Evolutionary conservation across 2,797 vertebrate genomes (phyloP).

Genomic region (Acanthopagrus latus): DNA sequence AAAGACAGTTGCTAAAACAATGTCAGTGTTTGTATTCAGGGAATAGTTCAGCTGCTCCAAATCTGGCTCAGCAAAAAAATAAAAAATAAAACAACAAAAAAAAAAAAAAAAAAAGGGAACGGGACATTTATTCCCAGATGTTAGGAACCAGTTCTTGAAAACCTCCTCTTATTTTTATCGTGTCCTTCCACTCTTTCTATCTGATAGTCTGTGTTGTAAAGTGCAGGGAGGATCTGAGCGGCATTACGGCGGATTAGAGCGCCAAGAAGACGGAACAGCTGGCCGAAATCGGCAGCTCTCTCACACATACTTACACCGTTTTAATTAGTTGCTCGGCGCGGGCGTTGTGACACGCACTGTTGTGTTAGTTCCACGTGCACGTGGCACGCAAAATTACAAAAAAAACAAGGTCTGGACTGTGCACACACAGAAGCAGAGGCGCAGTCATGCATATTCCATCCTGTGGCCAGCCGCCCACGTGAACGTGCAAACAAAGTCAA

Average conservation of each 20-base stretch:
- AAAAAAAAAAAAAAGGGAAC: constrained; percentile 6
- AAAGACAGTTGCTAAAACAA: constrained; percentile 42
- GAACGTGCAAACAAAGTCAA: constrained; percentile 49
- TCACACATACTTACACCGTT: constrained; percentile 64
- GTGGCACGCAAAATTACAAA: background rate
- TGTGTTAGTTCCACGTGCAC: constrained; percentile 11
- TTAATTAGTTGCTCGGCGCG: constrained; percentile 66
- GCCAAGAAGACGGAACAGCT: constrained; percentile 72
- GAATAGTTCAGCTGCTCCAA: constrained; percentile 49
- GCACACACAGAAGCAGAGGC: constrained; percentile 11
- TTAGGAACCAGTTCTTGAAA: constrained; percentile 57
- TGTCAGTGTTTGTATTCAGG: constrained; percentile 43
- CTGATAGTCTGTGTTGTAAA: constrained; percentile 44
- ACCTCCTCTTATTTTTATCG: constrained; percentile 32
- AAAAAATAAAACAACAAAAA: constrained; percentile 2
- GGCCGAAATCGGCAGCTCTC: constrained; percentile 63
- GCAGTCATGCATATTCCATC: constrained; percentile 53
- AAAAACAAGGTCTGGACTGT: background rate
- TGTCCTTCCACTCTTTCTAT: constrained; percentile 22
- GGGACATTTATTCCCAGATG: constrained; percentile 66
- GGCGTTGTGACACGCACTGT: constrained; percentile 38
- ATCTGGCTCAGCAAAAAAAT: constrained; percentile 29
- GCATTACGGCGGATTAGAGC: constrained; percentile 58
- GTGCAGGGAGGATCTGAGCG: constrained; percentile 59
- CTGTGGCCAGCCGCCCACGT: constrained; percentile 38